These are phyloP conservation scores for Drosophila serrata DNA, from an alignment of 1,140 invertebrate species.

Conservation along the genomic window DNA sequence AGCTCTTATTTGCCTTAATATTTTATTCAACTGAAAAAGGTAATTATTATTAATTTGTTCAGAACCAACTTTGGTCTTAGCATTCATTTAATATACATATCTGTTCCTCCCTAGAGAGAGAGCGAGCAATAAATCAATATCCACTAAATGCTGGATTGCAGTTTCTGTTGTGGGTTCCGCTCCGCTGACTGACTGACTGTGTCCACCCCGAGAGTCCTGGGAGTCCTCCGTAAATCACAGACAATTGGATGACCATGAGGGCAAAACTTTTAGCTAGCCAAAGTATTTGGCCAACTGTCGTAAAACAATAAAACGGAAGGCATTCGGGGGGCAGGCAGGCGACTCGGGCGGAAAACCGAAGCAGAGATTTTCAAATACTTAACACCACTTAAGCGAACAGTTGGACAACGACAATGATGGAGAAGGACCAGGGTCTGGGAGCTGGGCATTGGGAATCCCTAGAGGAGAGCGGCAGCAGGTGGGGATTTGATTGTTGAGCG, in stretches of 20 bases:
- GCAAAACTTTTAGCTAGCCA: conserved; percentile 70
- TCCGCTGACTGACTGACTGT: conserved; percentile 22
- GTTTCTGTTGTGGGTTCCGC: conserved; percentile 46
- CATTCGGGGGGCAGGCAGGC: conserved; percentile 16
- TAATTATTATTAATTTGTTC: not conserved
- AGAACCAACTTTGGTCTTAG: not conserved
- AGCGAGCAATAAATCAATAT: conserved; percentile 71
- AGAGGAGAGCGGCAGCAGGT: conserved; percentile 10
- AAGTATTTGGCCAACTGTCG: conserved; percentile 81
- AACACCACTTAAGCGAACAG: conserved; percentile 76
- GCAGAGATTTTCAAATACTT: conserved; percentile 81
- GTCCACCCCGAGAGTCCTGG: conserved; percentile 18
- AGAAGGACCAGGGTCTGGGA: not conserved
- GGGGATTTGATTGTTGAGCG: conserved; percentile 61
- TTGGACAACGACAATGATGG: conserved; percentile 71
- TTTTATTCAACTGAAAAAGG: too few relatives aligned
- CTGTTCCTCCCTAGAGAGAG: not conserved
- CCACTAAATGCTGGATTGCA: conserved; percentile 59
- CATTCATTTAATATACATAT: not conserved
- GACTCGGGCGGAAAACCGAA: conserved; percentile 21
- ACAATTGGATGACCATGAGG: conserved; percentile 81
- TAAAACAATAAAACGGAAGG: conserved; percentile 80
- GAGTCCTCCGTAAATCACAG: conserved; percentile 71
- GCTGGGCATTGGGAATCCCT: conserved; percentile 18
- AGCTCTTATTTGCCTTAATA: not conserved